These are phyloP conservation scores for Drosophila nigritarsus DNA, from an alignment of 2,888 invertebrate genomes.

Conservation along the genomic window DNA sequence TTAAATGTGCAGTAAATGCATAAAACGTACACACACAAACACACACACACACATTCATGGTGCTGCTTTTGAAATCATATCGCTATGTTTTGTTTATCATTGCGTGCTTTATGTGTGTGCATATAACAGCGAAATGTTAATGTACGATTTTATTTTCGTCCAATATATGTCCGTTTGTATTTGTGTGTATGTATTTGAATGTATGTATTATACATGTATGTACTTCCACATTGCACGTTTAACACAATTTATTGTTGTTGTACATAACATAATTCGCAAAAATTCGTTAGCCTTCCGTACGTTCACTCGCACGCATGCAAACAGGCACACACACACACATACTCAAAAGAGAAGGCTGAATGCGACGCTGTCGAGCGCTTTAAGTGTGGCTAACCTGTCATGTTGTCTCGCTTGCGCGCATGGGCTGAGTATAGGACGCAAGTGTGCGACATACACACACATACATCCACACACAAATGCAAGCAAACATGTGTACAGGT, in stretches of 20 bases:
- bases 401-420: conserved; percentile 68
- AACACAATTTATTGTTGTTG: conserved; percentile 13
- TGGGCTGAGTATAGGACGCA: conserved; percentile 40
- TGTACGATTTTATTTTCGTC: neutral
- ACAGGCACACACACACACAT: conserved; percentile 14
- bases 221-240: conserved; percentile 19
- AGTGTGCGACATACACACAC: conserved; percentile 38
- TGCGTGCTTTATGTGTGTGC: conserved; percentile 6
- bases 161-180: neutral
- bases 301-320: conserved; percentile 10
- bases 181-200: neutral
- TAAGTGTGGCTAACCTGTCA: conserved; percentile 29
- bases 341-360: conserved; percentile 15
- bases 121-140: conserved; percentile 25
- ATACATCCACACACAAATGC: neutral
- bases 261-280: conserved; percentile 23
- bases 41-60: neutral
- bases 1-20: conserved; percentile 12
- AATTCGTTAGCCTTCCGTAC: conserved; percentile 20
- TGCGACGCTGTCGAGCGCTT: conserved; percentile 34
- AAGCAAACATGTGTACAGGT: conserved; percentile 29
- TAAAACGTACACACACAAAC: conserved; percentile 4
- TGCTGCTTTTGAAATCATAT: conserved; percentile 2
- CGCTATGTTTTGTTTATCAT: conserved; percentile 1
- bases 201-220: neutral